phyloP scores from a whole-genome alignment of 2,888 invertebrate genomes.

The Chaitophorus viminalis region DNA sequence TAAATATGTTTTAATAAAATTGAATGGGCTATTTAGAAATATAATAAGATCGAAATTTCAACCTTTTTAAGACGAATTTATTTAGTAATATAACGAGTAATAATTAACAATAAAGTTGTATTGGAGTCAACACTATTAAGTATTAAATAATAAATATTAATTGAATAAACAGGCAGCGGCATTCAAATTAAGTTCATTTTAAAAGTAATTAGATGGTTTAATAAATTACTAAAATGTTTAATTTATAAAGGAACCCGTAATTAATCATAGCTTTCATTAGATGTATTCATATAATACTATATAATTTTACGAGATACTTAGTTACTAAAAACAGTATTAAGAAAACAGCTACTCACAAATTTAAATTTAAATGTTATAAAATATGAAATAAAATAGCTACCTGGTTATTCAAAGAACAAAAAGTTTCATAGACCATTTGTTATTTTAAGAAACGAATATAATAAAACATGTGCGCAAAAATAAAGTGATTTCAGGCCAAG shows the following conservation, averaged over 20 bases:
- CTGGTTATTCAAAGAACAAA: not conserved
- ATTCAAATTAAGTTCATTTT: not conserved
- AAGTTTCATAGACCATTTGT: not conserved
- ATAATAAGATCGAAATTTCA: not conserved
- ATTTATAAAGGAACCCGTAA: not conserved
- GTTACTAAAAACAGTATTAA: not conserved
- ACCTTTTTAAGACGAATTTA: not conserved
- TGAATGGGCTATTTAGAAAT: not conserved
- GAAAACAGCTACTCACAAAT: not conserved
- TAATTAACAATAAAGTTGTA: not conserved
- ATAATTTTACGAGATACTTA: not conserved
- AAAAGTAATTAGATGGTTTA: not conserved
- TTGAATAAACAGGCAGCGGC: not conserved
- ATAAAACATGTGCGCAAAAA: not conserved
- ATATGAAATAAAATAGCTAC: not conserved
- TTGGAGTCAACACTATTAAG: not conserved
- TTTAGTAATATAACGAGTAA: not conserved
- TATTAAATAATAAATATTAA: not conserved
- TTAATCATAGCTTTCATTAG: not conserved
- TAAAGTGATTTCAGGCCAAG: conserved; percentile 1
- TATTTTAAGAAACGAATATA: not conserved
- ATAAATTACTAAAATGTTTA: not conserved
- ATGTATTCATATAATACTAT: not conserved
- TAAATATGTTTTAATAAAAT: not conserved
- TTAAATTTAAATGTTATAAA: no score